Evolutionary conservation across 1,140 invertebrate species (phyloP), one percentile per base, ranked within the genome.

Genomic region (Drosophila jambulina): DNA sequence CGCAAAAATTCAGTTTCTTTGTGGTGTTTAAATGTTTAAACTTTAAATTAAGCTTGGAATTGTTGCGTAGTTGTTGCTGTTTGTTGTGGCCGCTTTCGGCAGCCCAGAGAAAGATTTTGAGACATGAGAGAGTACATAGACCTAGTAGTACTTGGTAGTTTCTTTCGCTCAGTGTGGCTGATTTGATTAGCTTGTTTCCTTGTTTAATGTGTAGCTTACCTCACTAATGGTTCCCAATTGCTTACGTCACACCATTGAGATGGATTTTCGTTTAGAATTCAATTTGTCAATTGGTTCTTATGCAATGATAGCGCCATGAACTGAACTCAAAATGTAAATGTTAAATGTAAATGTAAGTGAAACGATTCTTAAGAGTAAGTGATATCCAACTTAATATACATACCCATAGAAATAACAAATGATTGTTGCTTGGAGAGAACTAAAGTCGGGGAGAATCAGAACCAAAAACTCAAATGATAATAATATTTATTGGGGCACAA

Each of bases 151-250:
- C 54, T 71, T 74, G 59, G 67, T 64, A 59, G 23, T 72, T 36
- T 71, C 13, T 51, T 38, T 68, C 68, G 45, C 62, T 65, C 64
- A 67, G 63, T 59, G 23, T 72, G 40, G 46, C 48, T 45, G 62
- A 54, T 43, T 68, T 64, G 23, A 45, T 71, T 79, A 49, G 60
- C n/a, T 62, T 56, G 62, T 45, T 78, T 84, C 67, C 59, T 92
- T 92, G 91, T 91, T 91, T 92, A 92, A 90, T 92, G 91, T 92
- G 91, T 92, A 92, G 91, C 91, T 92, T 92, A 92, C 91, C 91
- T 92, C 70, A 92, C 91, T 92, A 92, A 92, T 92, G 91, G 91
- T 92, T 92, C 91, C 91, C 85, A 92, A 92, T 92, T 92, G 91
- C 91, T 92, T 92, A 79, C 91, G 72, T 91, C 91, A 92, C 91